Evolutionary conservation across 2,797 vertebrate species (phyloP), one percentile per base, ranked within the genome.

Genomic region (Cyclura pinguis): DNA sequence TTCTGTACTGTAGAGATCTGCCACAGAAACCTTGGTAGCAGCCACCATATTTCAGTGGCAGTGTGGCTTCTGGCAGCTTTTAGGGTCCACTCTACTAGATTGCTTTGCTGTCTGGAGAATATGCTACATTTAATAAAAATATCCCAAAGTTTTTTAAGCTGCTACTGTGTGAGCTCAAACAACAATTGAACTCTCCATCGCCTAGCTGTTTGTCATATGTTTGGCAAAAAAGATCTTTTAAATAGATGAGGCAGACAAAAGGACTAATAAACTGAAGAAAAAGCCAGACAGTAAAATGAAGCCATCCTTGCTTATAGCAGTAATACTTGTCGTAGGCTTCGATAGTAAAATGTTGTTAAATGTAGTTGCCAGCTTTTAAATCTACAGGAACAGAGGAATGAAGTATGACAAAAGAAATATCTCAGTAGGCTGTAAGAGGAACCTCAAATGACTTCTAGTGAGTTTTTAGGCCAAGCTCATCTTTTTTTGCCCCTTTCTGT

Each of bases 81-180:
- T 38, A 16, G 38, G n/a, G n/a, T 38, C 18, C 13, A 13, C 29
- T 59, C 4, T 4, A 78, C 47, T 82, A 18, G 22, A 32, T 27
- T 52, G 10, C 13, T 90, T 90, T 59, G 84, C 69, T 81, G 8
- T 78, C 42, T 86, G 24, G 67, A 67, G n/a, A 89, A 57, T 27
- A 57, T 73, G n/a, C 12, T 52, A 59, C 50, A 32, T 59, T 32
- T 85, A 18, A 67, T 14, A 55, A 24, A 14, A n/a, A 7, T 27
- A 22, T n/a, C 38, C 52, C n/a, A 14, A 24, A 55, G 82, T 8
- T 62, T 82, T 67, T 27, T 67, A 38, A 87, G 24, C 16, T 52
- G 69, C 42, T 80, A 47, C 72, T 84, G 59, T 55, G 22, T 14
- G 29, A 32, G 3, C 76, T 80, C 50, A 80, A n/a, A 27, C 20